A percentile compares a stretch with the other conserved stretches of the same genome.
Evolutionary conservation across 2,113 vertebrate species (phyloP).

Genomic region (Thunnus maccoyii): DNA sequence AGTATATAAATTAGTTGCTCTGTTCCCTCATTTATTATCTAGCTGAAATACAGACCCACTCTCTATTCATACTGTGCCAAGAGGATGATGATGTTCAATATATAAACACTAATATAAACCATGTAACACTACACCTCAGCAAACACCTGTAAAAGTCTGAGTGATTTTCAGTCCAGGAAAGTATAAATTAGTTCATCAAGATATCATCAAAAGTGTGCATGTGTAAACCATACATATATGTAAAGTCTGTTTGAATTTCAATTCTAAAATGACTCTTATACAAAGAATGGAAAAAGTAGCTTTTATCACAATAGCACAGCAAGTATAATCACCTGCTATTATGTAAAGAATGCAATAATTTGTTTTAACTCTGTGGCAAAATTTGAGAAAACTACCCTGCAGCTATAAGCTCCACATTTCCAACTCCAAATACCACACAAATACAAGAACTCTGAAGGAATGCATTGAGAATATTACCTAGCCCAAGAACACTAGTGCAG

Average conservation of each 20-base stretch:
- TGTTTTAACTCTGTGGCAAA: conserved; percentile 54
- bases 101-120: not conserved
- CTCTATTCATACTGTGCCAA: not conserved
- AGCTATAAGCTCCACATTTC: conserved; percentile 60
- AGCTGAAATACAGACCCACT: not conserved
- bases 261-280: conserved; percentile 9
- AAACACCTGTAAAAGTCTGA: not conserved
- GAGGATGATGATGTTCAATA: not conserved
- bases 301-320: conserved; percentile 24
- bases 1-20: conserved; percentile 3
- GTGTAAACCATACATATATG: not conserved
- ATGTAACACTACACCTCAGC: not conserved
- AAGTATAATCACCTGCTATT: conserved; percentile 68
- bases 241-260: conserved; percentile 13
- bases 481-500: conserved; percentile 61
- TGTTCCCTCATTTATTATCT: conserved; percentile 1
- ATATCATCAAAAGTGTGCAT: not conserved
- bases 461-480: conserved; percentile 65
- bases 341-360: conserved; percentile 72
- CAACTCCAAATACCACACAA: conserved; percentile 58
- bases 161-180: not conserved
- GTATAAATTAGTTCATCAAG: conserved; percentile 5
- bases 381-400: conserved; percentile 65
- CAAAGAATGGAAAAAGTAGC: not conserved
- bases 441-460: conserved; percentile 66